Base-by-base conservation (phyloP, 2,113 vertebrate genomes). In the Triplophysa tibetana region DNA sequence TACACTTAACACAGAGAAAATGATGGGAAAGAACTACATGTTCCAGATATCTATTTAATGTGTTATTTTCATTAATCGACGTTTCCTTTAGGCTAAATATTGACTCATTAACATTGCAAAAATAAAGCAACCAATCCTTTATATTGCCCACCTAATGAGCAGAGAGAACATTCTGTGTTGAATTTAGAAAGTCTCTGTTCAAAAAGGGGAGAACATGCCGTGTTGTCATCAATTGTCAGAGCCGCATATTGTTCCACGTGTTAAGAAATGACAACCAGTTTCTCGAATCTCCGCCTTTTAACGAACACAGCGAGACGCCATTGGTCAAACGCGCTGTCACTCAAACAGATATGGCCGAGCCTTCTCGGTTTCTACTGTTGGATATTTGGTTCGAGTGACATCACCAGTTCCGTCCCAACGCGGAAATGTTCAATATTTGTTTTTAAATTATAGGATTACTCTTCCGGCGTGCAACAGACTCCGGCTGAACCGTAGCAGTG, bases 351-450 rank as follows among this genome's bases (percentile, higher is more conserved):
- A 8, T 72, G 41, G 11, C 7, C 11, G 1, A 1, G 75, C 8
- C 10, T 41, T 33, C n/a, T 84, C 48, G 24, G 13, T 64, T 52
- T 50, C 24, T 21, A 38, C 82, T 4, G 29, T 62, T 73, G 80
- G 79, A 83, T 82, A 75, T 85, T 33, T 78, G 0, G 3, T 9
- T 14, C 75, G 60, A 23, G 48, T 87, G 86, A 90, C 88, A 83
- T 90, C 90, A 90, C 75, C 11, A 74, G 81, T 85, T 90, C 89
- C 85, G 88, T 88, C 90, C 86, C 87, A 91, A 90, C 91, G 88
- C 92, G 93, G 92, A 94, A 94, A 90, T 83, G 64, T 79, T 64
- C 72, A 68, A 17, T 21, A 48, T 81, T 69, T 82, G 79, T 85
- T 60, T 23, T 75, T 41, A 70, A 70, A 70, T 45, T 45, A 70